Percentiles rank a stretch among this genome's conserved stretches.
These are phyloP conservation scores for Patiria pectinifera DNA, from an alignment of 53 echinoderm and acorn worm species.

Conservation along the genomic window DNA sequence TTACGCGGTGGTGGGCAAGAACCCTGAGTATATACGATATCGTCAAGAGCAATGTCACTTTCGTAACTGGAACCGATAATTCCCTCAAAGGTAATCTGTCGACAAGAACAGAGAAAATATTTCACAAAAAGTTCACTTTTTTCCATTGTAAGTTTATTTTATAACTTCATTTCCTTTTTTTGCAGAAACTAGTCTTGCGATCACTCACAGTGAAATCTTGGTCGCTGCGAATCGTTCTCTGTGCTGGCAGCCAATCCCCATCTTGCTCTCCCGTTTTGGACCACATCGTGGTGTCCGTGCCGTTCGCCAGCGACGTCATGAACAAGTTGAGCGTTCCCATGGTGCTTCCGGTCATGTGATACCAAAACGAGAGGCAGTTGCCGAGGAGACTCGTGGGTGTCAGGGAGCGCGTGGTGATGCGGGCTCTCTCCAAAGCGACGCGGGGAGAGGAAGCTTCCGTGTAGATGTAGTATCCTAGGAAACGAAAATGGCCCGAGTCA, in stretches of 20 bases:
- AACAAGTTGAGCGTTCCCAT: conserved; percentile 71
- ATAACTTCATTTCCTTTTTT: no score
- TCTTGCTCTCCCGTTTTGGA: conserved; percentile 34
- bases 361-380: conserved; percentile 84
- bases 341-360: conserved; percentile 90
- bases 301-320: not conserved
- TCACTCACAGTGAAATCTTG: conserved; percentile 32
- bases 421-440: conserved; percentile 41
- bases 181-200: not conserved
- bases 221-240: conserved; percentile 17
- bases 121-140: not conserved
- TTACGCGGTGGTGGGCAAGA: conserved; percentile 77
- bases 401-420: conserved; percentile 59
- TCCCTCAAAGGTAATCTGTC: conserved; percentile 86
- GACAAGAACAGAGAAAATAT: not conserved
- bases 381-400: conserved; percentile 55
- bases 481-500: no score
- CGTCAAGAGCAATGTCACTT: conserved; percentile 87
- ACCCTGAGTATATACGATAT: conserved; percentile 68
- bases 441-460: conserved; percentile 61
- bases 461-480: conserved; percentile 71
- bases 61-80: conserved; percentile 70
- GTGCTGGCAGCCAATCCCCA: conserved; percentile 53
- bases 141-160: not conserved
- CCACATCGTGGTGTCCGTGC: conserved; percentile 27